Percentiles rank a stretch among this genome's conserved stretches.
Evolutionary conservation across 2,797 vertebrate species (phyloP).

Genomic region (Pseudomugil gertrudae): DNA sequence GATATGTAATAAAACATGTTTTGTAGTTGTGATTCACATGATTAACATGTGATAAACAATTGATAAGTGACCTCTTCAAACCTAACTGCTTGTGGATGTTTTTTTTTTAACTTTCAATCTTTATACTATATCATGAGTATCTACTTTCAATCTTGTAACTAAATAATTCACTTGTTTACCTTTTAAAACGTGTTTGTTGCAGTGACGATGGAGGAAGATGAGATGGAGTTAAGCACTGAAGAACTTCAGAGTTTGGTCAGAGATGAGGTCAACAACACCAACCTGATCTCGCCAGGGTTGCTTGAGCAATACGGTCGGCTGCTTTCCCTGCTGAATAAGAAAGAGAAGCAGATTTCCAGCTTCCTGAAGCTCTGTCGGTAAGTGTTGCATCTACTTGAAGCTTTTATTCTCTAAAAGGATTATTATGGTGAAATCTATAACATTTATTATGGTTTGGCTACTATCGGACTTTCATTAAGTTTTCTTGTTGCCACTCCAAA

Average conservation of each 20-base stretch:
- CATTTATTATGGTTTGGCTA: too few relatives aligned
- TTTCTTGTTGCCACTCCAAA: too few relatives aligned
- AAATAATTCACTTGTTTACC: not conserved
- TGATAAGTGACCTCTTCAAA: too few relatives aligned
- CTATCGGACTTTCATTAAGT: too few relatives aligned
- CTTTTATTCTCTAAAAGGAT: not conserved
- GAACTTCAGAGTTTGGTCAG: constrained; percentile 68
- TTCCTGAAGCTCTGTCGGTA: constrained; percentile 64
- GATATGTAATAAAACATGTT: too few relatives aligned
- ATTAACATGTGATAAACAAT: too few relatives aligned
- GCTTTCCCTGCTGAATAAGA: constrained; percentile 57
- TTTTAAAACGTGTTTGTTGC: constrained; percentile 15
- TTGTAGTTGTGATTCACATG: too few relatives aligned
- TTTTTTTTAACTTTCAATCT: too few relatives aligned
- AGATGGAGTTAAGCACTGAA: constrained; percentile 49
- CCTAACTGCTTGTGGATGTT: too few relatives aligned
- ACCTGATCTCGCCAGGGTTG: constrained; percentile 15
- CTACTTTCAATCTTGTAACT: not conserved
- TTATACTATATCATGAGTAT: too few relatives aligned
- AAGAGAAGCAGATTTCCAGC: constrained; percentile 30
- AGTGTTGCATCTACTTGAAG: constrained; percentile 33
- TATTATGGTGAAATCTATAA: too few relatives aligned
- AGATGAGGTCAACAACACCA: constrained; percentile 35
- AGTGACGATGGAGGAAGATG: constrained; percentile 66
- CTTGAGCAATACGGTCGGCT: constrained; percentile 45